These are phyloP conservation scores for Malurus cyaneus DNA, from an alignment of 2,113 vertebrate species.

Conservation along the genomic window DNA sequence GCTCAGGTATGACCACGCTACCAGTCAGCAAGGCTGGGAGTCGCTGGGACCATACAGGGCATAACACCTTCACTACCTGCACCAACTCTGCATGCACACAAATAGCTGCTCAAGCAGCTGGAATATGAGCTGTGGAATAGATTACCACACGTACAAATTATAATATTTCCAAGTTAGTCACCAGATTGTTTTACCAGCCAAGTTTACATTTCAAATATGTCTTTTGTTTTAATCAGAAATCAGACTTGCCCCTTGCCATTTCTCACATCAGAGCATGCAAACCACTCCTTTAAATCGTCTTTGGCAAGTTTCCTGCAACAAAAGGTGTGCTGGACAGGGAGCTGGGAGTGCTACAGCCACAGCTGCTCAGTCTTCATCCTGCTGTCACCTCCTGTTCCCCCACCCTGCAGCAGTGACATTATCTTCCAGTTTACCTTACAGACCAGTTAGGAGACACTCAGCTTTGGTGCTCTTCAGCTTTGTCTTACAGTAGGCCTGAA, in stretches of 20 bases:
- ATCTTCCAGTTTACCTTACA: neutral
- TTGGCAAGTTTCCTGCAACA: neutral
- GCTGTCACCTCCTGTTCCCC: neutral
- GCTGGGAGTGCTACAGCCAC: rapidly evolving
- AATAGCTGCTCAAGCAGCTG: neutral
- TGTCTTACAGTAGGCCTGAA: neutral
- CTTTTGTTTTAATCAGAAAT: neutral
- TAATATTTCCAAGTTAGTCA: neutral
- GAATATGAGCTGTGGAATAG: neutral
- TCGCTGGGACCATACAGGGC: neutral
- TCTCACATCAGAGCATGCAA: neutral
- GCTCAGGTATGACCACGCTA: neutral
- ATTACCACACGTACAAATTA: neutral
- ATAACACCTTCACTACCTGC: neutral
- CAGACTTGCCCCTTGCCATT: neutral
- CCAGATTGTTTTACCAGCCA: neutral
- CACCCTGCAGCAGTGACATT: neutral
- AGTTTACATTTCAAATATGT: neutral
- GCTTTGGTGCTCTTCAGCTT: neutral
- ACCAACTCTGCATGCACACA: neutral
- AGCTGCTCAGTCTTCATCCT: neutral
- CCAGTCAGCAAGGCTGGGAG: neutral
- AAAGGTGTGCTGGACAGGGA: neutral
- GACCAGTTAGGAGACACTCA: neutral
- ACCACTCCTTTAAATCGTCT: neutral